Base-by-base conservation (phyloP, 2,888 invertebrate species). In the Diaperis boleti region DNA sequence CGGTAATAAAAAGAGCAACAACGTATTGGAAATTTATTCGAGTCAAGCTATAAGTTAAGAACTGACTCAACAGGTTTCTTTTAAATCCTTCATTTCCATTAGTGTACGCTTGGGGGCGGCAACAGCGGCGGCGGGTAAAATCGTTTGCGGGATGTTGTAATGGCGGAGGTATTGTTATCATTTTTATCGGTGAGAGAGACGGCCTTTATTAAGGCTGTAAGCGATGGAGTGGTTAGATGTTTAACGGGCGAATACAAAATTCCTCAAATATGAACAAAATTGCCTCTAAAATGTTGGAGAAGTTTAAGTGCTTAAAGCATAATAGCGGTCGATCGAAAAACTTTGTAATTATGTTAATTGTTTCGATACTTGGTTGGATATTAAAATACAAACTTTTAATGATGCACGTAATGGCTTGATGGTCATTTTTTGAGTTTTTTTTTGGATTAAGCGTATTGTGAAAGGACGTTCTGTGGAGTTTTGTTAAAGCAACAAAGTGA, bases 11-110 rank as follows among this genome's bases (percentile, higher is more conserved):
- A 33, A 8, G 18, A 49, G 17, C 18, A 17, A 49, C 26, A n/a
- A 26, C 1, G 26, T 5, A 8, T 26, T 5, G n/a, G 26, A 26
- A 26, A 26, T 26, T 26, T 26, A 26, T n/a, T 6, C 26, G 26
- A 26, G 26, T 5, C 1, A 44, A 44, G 44, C 20, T 33, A 13
- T n/a, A 33, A 10, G n/a, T n/a, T n/a, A n/a, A 4, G 45, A 22
- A 11, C 10, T 22, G 22, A 15, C 52, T 60, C 63, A 66, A 63
- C 63, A 60, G 63, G 63, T 63, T 31, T 37, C 56, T 50, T 56
- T 66, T 66, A 49, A 64, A 61, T 60, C 63, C 63, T 64, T 66
- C 60, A 66, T 64, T 56, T 60, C 54, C 60, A 60, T 60, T 54
- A 37, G 52, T 13, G 33, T 5, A 33, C 35, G 13, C 8, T 26